Evolutionary conservation across 2,797 vertebrate species (phyloP), one percentile per base, ranked within the genome.

Genomic region (Alexandromys oeconomus): DNA sequence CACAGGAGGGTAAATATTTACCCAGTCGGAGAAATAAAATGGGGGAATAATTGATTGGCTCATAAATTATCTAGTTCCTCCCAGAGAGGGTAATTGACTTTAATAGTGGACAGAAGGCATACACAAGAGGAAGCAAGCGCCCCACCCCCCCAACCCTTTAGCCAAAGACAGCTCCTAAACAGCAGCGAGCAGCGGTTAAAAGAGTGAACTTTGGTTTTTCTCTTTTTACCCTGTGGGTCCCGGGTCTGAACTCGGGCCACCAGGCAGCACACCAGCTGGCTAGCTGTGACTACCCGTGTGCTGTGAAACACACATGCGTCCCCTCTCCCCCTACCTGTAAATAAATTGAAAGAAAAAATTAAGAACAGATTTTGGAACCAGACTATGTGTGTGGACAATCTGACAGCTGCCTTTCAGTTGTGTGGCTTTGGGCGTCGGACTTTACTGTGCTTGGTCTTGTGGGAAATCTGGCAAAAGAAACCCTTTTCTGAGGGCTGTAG

Each of bases 31-130:
- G 46, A 59, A 81, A 67, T 61, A 88, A 84, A 87, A 63, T 27
- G 90, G 65, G 48, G 40, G 31, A 82, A 65, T 46, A 54, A 61
- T 13, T 37, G 34, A 43, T 57, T 14, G 54, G 86, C n/a, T 54
- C 59, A 78, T 90, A 90, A 59, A 85, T 81, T 27, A 81, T 69
- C 87, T 43, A 71, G 29, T 81, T 91, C 94, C 85, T 11, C 61
- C 84, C 37, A 59, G 29, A 84, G 31, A 54, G 65, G 48, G 74
- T 77, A 78, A 51, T 71, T 90, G 48, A 29, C 91, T 94, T 93
- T 92, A 90, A 31, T 27, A 65, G 71, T 54, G 67, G 85, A 59
- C n/a, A 81, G 87, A 78, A 88, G 27, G 37, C 13, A 59, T 27
- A 46, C 5, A 40, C 81, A 87, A 59, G 21, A 54, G 54, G 78